Conservation (phyloP, 1,140 invertebrate species). For the Drosophila nasuta region DNA sequence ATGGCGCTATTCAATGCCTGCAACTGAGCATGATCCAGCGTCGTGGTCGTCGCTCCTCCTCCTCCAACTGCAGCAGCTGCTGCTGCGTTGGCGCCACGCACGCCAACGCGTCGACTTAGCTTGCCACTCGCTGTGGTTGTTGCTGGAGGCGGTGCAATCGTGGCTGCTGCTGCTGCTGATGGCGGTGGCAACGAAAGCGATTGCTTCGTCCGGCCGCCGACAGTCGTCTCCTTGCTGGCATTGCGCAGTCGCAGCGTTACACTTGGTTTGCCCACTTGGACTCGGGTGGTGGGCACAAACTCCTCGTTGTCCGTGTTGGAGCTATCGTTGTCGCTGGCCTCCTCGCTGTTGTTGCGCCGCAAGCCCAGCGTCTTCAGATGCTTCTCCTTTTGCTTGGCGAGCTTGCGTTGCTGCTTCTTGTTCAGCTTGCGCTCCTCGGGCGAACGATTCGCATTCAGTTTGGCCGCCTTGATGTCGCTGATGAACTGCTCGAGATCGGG, state of each 20-base stretch:
- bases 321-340: conserved; percentile 72
- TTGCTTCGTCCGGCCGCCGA: neutral
- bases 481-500: conserved; percentile 79
- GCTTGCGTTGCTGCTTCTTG: conserved; percentile 78
- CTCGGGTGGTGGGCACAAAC: conserved; percentile 76
- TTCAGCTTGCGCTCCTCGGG: conserved; percentile 83
- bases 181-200: neutral
- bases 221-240: conserved; percentile 48
- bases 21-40: conserved; percentile 17
- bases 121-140: neutral
- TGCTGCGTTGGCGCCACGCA: neutral
- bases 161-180: neutral
- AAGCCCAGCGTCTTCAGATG: conserved; percentile 86
- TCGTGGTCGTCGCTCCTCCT: neutral
- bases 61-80: neutral
- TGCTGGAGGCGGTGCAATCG: neutral
- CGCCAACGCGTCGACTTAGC: conserved; percentile 1
- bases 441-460: conserved; percentile 72
- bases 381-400: conserved; percentile 86
- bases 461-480: conserved; percentile 73
- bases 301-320: conserved; percentile 82
- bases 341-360: conserved; percentile 67
- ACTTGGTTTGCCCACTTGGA: conserved; percentile 79
- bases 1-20: conserved; percentile 29
- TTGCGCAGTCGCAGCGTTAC: conserved; percentile 74